Percentiles rank a stretch among this genome's conserved stretches.
Conservation (phyloP, 2,797 vertebrate genomes). For the Pseudochirops corinnae region DNA sequence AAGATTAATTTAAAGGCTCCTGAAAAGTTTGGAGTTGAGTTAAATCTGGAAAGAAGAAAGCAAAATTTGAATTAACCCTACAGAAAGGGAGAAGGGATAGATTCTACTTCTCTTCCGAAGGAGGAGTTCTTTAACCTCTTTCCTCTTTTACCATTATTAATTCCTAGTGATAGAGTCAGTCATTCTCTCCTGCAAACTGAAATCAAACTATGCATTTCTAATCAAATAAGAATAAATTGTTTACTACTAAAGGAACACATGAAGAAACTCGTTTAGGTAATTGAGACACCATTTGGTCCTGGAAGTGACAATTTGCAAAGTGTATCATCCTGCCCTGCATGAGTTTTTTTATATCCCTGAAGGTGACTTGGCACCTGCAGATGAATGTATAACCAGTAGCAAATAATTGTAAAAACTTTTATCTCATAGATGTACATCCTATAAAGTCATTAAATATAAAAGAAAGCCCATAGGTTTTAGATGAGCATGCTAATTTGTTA, state of each 20-base stretch:
- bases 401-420: constrained; percentile 36
- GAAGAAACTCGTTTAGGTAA: neutral
- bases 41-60: neutral
- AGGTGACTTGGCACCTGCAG: neutral
- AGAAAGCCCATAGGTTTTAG: neutral
- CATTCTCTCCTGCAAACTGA: neutral
- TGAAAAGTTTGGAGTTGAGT: neutral
- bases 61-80: neutral
- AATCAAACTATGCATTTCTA: neutral
- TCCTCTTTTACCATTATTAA: neutral
- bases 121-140: neutral
- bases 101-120: neutral
- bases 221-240: neutral
- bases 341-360: neutral
- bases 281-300: neutral
- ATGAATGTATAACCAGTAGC: neutral
- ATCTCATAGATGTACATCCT: neutral
- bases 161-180: neutral
- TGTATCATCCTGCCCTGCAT: neutral
- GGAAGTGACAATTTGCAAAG: neutral
- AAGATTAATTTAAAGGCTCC: neutral
- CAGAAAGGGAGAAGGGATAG: neutral
- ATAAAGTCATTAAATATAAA: constrained; percentile 22
- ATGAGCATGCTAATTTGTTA: constrained; percentile 1
- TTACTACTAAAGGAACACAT: neutral